A percentile compares a stretch with the other conserved stretches of the same genome.
These are phyloP conservation scores for Cyprinodon brontotheroides DNA, from an alignment of 2,113 vertebrate species.

Conservation along the genomic window DNA sequence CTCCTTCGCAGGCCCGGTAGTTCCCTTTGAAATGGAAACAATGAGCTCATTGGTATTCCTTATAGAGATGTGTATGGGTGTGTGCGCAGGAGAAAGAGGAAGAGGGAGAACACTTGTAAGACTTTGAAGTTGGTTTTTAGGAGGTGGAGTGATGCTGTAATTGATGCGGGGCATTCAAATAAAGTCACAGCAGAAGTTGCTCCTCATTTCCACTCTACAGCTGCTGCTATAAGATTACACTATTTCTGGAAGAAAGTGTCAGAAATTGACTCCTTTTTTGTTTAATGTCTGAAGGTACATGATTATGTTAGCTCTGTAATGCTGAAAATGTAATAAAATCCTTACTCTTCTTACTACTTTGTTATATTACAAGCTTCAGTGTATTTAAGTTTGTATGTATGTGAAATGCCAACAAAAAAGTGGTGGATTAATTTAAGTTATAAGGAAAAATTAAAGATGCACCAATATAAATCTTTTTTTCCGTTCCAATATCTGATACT, in stretches of 20 bases:
- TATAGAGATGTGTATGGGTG: conserved; percentile 40
- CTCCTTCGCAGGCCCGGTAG: conserved; percentile 27
- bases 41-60: conserved; percentile 65
- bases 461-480: no score
- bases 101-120: conserved; percentile 34
- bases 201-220: conserved; percentile 36
- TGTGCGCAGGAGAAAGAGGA: conserved; percentile 17
- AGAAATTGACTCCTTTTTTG: conserved; percentile 31
- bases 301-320: conserved; percentile 1
- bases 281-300: conserved; percentile 3
- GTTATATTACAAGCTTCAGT: not conserved
- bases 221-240: conserved; percentile 22
- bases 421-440: not conserved
- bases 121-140: conserved; percentile 63
- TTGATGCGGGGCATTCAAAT: conserved; percentile 44
- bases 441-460: not conserved
- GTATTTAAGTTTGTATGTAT: not conserved
- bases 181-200: conserved; percentile 37
- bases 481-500: no score
- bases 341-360: not conserved
- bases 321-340: not conserved
- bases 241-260: conserved; percentile 32
- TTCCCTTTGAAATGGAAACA: conserved; percentile 70
- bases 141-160: conserved; percentile 53
- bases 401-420: not conserved